phyloP scores from a whole-genome alignment of 2,888 invertebrate genomes.

The Yponomeuta evonymella region DNA sequence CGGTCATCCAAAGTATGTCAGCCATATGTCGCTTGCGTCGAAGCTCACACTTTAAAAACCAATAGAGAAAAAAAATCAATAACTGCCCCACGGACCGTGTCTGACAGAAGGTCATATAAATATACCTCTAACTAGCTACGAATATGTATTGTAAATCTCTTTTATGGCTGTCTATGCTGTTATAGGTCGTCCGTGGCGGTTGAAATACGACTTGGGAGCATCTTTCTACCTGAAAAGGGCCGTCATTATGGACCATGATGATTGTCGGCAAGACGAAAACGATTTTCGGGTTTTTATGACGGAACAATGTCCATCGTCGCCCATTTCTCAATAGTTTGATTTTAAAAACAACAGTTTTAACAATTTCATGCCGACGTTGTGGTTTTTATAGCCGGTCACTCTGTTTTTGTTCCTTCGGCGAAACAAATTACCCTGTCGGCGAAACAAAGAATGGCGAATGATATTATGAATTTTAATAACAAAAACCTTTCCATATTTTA shows the following conservation, averaged over 20 bases:
- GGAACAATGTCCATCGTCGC: conserved; percentile 26
- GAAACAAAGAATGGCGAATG: conserved; percentile 33
- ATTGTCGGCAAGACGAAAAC: conserved; percentile 69
- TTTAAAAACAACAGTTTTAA: conserved; percentile 53
- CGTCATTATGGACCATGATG: conserved; percentile 64
- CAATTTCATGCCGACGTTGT: conserved; percentile 34
- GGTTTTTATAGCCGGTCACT: conserved; percentile 17
- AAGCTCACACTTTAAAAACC: conserved; percentile 45
- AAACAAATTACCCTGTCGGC: conserved; percentile 34
- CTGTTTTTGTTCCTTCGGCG: conserved; percentile 13
- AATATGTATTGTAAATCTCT: conserved; percentile 72
- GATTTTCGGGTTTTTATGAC: conserved; percentile 52
- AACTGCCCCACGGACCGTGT: conserved; percentile 52
- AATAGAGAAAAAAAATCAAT: conserved; percentile 54
- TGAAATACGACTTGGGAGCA: conserved; percentile 71
- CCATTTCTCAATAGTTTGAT: conserved; percentile 49
- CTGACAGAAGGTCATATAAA: conserved; percentile 64
- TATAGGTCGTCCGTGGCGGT: conserved; percentile 50
- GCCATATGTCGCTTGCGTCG: conserved; percentile 54
- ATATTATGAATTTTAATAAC: conserved; percentile 23
- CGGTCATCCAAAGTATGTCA: conserved; percentile 55
- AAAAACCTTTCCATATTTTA: conserved; percentile 21
- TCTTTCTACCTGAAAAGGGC: conserved; percentile 70
- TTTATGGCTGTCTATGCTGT: conserved; percentile 62
- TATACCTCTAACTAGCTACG: conserved; percentile 61